Conservation (phyloP, 2,113 vertebrate genomes). For the Xiphophorus couchianus region DNA sequence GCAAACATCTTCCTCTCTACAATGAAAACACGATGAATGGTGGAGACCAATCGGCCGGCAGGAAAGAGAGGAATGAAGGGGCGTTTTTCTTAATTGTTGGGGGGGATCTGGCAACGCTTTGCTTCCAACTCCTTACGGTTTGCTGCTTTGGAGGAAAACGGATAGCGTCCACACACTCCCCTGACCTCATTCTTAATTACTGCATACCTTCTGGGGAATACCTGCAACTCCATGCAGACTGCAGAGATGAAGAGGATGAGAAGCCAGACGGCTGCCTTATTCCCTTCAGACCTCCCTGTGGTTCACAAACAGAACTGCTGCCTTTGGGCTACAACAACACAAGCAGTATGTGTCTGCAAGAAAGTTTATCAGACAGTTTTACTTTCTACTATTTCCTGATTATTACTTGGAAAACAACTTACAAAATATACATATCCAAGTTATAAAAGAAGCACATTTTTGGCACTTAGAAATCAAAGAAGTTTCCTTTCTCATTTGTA, state of each 20-base stretch:
- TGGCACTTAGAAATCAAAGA: background rate
- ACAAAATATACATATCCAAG: constrained; percentile 1
- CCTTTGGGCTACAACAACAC: constrained; percentile 32
- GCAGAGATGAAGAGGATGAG: constrained; percentile 27
- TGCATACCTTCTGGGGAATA: constrained; percentile 60
- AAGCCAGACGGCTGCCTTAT: constrained; percentile 49
- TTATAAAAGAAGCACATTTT: background rate
- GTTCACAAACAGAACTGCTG: constrained; percentile 42
- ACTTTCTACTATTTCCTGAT: constrained; percentile 25
- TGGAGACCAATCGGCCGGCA: constrained; percentile 35
- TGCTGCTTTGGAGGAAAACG: constrained; percentile 7
- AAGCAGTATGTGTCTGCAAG: constrained; percentile 8
- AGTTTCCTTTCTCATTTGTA: background rate
- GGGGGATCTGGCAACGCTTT: constrained; percentile 32
- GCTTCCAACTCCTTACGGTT: constrained; percentile 32
- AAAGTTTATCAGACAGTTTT: constrained; percentile 1
- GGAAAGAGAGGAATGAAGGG: constrained; percentile 21
- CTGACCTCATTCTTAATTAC: constrained; percentile 74
- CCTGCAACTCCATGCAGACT: constrained; percentile 34
- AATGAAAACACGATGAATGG: constrained; percentile 14
- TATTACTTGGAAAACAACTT: constrained; percentile 5
- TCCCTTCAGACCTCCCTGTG: constrained; percentile 36
- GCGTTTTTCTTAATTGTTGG: constrained; percentile 49
- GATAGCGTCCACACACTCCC: constrained; percentile 52
- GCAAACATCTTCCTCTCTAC: background rate